Conservation (phyloP, 2,888 invertebrate species). For the Hyposoter didymator region DNA sequence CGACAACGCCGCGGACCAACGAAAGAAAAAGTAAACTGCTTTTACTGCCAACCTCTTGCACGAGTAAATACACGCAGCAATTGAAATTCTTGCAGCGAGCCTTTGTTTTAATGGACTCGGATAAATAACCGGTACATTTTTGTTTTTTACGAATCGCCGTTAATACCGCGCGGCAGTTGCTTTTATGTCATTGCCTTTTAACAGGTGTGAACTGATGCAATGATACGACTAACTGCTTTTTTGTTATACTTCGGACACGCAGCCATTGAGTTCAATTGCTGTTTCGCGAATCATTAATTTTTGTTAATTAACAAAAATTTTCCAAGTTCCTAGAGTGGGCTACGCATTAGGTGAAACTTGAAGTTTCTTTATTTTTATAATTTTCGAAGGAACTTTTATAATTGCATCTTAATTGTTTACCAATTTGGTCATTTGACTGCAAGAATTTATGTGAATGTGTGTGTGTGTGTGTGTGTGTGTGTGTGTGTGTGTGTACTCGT, state of each 20-base stretch:
- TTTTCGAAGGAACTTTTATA: background rate
- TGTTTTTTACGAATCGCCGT: constrained; percentile 11
- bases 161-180: constrained; percentile 30
- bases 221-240: background rate
- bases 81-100: constrained; percentile 6
- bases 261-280: background rate
- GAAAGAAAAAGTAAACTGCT: background rate
- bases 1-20: background rate
- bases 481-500: no score
- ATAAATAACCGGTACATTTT: constrained; percentile 37
- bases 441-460: no score
- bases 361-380: background rate
- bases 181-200: constrained; percentile 24
- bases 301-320: background rate
- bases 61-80: constrained; percentile 12
- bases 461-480: no score
- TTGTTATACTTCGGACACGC: background rate
- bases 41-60: constrained; percentile 26
- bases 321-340: background rate
- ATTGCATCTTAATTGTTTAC: no score
- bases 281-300: background rate
- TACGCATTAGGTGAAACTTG: background rate
- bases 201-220: constrained; percentile 7
- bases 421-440: no score
- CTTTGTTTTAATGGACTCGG: constrained; percentile 34